Conservation (phyloP, 2,797 vertebrate genomes). For the Setipinna tenuifilis region DNA sequence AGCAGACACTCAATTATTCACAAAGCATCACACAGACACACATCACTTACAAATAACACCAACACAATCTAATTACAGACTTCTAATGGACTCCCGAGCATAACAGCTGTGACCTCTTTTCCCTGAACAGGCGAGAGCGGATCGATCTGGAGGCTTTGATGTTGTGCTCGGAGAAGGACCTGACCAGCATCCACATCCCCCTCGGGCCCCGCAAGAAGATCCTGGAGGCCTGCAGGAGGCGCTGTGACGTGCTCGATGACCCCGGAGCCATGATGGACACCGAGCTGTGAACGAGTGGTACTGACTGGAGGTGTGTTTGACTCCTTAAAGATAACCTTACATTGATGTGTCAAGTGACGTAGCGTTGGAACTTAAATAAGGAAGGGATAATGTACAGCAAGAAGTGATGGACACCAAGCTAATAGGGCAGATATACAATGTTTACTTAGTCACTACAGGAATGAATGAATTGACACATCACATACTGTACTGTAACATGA, state of each 20-base stretch:
- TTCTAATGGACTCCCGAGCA: background rate
- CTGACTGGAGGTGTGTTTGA: background rate
- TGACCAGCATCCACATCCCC: conserved; percentile 87
- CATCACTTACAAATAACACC: background rate
- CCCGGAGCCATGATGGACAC: conserved; percentile 85
- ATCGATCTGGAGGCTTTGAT: conserved; percentile 89
- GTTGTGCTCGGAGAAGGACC: conserved; percentile 88
- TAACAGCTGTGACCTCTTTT: background rate
- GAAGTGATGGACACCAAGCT: too few species aligned
- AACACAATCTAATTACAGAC: background rate
- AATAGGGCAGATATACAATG: too few species aligned
- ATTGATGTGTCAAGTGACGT: too few species aligned
- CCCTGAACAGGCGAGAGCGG: conserved; percentile 75
- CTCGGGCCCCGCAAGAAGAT: conserved; percentile 92
- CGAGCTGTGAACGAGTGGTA: conserved; percentile 77
- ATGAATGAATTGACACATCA: too few species aligned
- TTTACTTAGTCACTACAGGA: too few species aligned
- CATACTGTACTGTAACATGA: too few species aligned
- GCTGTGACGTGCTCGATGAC: conserved; percentile 79
- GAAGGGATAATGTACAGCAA: too few species aligned
- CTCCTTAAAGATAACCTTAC: too few species aligned
- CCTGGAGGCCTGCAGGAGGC: conserved; percentile 86
- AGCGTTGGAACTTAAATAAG: too few species aligned
- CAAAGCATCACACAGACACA: too few species aligned
- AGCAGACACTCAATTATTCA: too few species aligned